Evolutionary conservation across 1,140 invertebrate species (phyloP).

Genomic region (Heliconius hewitsoni): DNA sequence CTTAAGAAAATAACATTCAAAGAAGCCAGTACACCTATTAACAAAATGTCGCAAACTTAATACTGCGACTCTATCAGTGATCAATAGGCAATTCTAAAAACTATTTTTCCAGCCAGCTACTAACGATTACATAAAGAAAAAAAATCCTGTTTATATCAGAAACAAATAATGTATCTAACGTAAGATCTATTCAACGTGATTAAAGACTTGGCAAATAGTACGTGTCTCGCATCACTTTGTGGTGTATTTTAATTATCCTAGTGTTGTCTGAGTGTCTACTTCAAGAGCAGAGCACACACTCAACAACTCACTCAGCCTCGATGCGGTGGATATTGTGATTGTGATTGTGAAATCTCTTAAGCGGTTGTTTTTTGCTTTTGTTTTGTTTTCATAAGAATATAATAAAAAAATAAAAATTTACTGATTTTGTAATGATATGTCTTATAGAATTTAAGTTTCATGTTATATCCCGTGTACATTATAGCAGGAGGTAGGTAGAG

Average conservation of each 20-base stretch:
- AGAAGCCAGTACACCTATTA: too few relatives aligned
- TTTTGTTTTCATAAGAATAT: background rate
- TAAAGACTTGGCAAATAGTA: constrained; percentile 20
- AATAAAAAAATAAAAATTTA: too few relatives aligned
- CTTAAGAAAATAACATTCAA: too few relatives aligned
- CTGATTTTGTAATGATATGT: too few relatives aligned
- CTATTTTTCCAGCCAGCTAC: too few relatives aligned
- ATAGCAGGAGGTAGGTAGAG: too few relatives aligned
- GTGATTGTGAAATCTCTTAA: background rate
- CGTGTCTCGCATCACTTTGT: constrained; percentile 32
- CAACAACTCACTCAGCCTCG: constrained; percentile 14
- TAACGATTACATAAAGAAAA: too few relatives aligned
- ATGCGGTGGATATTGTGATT: background rate
- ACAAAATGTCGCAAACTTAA: too few relatives aligned
- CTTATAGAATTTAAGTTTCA: too few relatives aligned
- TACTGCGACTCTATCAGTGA: too few relatives aligned
- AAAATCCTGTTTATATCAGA: background rate
- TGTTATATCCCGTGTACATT: too few relatives aligned
- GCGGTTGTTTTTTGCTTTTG: background rate
- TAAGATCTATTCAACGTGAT: constrained; percentile 26
- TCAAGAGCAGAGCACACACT: constrained; percentile 32
- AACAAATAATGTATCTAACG: constrained; percentile 16
- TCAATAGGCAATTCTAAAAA: too few relatives aligned
- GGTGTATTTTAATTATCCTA: constrained; percentile 36
- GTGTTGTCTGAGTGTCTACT: constrained; percentile 37